Evolutionary conservation across 2,797 vertebrate species (phyloP), one percentile per base, ranked within the genome.

Genomic region (Dryobates pubescens): DNA sequence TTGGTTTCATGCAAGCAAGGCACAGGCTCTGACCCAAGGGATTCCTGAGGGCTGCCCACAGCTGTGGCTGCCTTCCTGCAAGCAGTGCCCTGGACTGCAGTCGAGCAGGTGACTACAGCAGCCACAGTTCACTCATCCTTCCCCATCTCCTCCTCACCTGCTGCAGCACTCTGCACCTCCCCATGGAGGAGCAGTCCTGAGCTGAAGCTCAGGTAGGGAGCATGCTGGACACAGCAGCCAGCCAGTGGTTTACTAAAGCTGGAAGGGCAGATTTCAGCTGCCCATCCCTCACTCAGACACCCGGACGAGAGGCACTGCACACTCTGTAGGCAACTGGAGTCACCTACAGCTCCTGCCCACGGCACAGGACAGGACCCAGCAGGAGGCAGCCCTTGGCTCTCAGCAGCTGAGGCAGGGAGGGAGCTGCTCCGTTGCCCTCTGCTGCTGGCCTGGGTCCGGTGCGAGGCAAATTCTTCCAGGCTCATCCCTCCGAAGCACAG

Each of bases 401-500:
- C 30, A 12, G 34, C 32, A 32, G 10, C 4, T 13, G 30, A 77
- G 53, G 22, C 10, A 34, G 27, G 6, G 24, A 75, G 68, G 23
- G 5, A 0, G 17, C 45, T 20, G 41, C 80, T 88, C n/a, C 94
- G 79, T 83, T 95, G 96, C 96, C 96, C 94, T 94, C 96, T 94
- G 0, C 94, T 47, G 94, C 49, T 67, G 32, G 36, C 67, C 75
- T 1, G 34, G 11, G 19, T 58, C 19, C 73, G 43, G 47, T 10
- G 69, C 14, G 64, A 74, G 47, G 59, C 26, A 43, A 29, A 11
- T 59, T 59, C 65, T 19, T 43, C 16, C 5, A 14, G 20, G 6
- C 61, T 24, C 61, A 20, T 10, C 27, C 4, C 5, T 17, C 34
- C 0, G 67, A 34, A 69, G 59, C 64, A 22, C n/a, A 1, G 1